phyloP scores from a whole-genome alignment of 2,113 vertebrate species.

The Petrocephalus microphthalmus region DNA sequence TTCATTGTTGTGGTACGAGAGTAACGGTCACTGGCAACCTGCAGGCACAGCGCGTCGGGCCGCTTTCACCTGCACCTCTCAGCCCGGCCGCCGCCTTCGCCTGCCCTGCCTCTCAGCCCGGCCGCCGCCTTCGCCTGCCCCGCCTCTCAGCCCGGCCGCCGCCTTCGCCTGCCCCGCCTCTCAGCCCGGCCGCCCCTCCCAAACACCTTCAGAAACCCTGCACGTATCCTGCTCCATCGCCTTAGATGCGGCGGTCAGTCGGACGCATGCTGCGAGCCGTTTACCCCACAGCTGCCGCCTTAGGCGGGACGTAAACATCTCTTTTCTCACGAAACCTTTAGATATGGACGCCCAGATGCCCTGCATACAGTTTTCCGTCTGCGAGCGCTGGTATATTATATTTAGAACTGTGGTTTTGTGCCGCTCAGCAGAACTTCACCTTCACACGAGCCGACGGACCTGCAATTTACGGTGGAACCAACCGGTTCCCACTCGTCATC shows the following conservation, averaged over 20 bases:
- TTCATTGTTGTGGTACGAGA: constrained; percentile 35
- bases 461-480: background rate
- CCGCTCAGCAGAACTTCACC: background rate
- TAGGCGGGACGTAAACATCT: background rate
- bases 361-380: constrained; percentile 1
- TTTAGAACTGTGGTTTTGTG: constrained; percentile 16
- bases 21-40: constrained; percentile 34
- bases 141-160: background rate
- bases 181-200: background rate
- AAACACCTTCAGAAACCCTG: background rate
- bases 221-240: background rate
- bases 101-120: no score
- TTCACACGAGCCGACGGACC: background rate
- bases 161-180: background rate
- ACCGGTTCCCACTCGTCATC: background rate
- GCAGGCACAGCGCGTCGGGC: constrained; percentile 4
- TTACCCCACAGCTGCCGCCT: background rate
- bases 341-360: background rate
- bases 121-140: no score
- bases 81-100: no score
- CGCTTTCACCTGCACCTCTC: no score
- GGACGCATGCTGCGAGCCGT: background rate
- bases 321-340: background rate
- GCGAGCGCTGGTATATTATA: constrained; percentile 12
- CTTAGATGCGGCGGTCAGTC: background rate